Evolutionary conservation across 2,888 invertebrate species (phyloP).

Genomic region (Oligia strigilis): DNA sequence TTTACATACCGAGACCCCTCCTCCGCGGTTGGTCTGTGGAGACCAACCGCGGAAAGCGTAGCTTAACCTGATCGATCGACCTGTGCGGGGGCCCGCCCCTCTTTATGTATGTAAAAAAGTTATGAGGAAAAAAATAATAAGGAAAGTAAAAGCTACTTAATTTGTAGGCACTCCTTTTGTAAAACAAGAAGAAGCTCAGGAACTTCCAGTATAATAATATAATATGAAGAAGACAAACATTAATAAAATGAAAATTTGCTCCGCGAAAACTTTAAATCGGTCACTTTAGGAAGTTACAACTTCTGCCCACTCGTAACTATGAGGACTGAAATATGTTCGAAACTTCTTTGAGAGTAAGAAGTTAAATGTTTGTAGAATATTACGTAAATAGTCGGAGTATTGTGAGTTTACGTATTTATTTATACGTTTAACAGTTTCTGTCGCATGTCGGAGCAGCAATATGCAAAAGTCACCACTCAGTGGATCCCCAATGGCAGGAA

Average conservation of each 20-base stretch:
- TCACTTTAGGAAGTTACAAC: slow-evolving; percentile 41
- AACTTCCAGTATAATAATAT: slow-evolving; percentile 13
- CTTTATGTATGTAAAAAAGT: too few species aligned
- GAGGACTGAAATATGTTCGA: slow-evolving; percentile 50
- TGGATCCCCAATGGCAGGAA: too few species aligned
- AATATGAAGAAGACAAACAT: slow-evolving; percentile 31
- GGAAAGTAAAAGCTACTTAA: too few species aligned
- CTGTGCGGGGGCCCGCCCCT: too few species aligned
- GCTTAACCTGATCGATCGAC: too few species aligned
- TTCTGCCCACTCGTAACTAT: slow-evolving; percentile 42
- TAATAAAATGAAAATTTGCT: slow-evolving; percentile 39
- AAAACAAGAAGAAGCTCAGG: not conserved
- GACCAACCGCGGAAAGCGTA: too few species aligned
- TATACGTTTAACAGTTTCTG: not conserved
- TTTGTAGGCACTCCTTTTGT: not conserved
- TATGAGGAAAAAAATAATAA: not conserved
- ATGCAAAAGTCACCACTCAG: too few species aligned
- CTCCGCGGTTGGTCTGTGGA: too few species aligned
- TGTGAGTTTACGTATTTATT: slow-evolving; percentile 18
- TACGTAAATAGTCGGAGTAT: slow-evolving; percentile 5
- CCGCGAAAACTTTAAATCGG: slow-evolving; percentile 50
- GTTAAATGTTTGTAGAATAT: slow-evolving; percentile 34
- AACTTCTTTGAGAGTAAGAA: slow-evolving; percentile 39
- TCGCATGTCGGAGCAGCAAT: too few species aligned
- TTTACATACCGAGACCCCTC: too few species aligned